Percentiles rank a stretch among this genome's conserved stretches.
Conservation (phyloP, 2,888 invertebrate genomes). For the Cephus rjabovi region DNA sequence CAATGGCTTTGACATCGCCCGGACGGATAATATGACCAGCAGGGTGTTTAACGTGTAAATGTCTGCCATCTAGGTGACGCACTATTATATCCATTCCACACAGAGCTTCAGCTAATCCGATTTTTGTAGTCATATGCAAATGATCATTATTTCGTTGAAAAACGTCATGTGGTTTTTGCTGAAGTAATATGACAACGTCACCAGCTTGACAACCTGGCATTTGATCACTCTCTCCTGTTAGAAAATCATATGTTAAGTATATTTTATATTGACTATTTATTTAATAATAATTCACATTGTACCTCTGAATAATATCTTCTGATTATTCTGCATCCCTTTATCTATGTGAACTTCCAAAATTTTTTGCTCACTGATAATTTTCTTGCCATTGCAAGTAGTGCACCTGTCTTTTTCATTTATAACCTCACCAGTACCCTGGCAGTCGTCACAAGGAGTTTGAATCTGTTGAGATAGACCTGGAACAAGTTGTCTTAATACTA, state of each 20-base stretch:
- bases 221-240: constrained; percentile 85
- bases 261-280: not conserved
- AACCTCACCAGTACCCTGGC: constrained; percentile 78
- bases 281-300: not conserved
- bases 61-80: constrained; percentile 91
- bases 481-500: constrained; percentile 77
- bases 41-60: constrained; percentile 80
- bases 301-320: constrained; percentile 84
- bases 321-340: constrained; percentile 88
- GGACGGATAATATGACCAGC: constrained; percentile 88
- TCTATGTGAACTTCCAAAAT: constrained; percentile 89
- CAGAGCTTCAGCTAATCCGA: constrained; percentile 88
- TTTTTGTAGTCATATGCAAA: constrained; percentile 78
- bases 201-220: constrained; percentile 88
- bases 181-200: constrained; percentile 88
- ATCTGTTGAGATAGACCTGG: constrained; percentile 76
- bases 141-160: constrained; percentile 85
- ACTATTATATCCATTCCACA: constrained; percentile 89
- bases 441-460: constrained; percentile 73
- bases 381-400: constrained; percentile 83
- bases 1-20: constrained; percentile 81
- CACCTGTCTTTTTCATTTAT: constrained; percentile 88
- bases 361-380: constrained; percentile 85
- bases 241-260: not conserved
- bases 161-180: constrained; percentile 81